phyloP scores from a whole-genome alignment of 2,113 vertebrate genomes.

The Chlamydotis undulata region DNA sequence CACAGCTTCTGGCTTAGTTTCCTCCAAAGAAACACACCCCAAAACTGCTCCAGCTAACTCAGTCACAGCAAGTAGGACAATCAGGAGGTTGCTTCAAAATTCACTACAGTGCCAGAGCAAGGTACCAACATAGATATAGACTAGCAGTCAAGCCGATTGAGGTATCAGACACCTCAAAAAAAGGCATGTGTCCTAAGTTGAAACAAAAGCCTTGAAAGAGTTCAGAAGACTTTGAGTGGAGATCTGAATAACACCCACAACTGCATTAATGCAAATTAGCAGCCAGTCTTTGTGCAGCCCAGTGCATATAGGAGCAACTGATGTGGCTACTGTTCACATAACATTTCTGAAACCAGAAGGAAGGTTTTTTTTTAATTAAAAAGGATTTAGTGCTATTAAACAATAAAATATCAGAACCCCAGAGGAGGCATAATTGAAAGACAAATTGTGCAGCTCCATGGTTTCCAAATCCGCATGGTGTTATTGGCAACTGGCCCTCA shows the following conservation, averaged over 20 bases:
- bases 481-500: constrained; percentile 52
- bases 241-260: background rate
- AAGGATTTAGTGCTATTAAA: constrained; percentile 63
- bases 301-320: background rate
- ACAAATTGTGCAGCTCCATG: constrained; percentile 16
- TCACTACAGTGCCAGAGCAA: background rate
- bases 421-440: constrained; percentile 45
- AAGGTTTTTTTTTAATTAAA: constrained; percentile 57
- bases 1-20: background rate
- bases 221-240: background rate
- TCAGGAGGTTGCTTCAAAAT: background rate
- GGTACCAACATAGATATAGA: background rate
- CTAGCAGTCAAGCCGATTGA: background rate
- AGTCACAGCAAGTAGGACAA: background rate
- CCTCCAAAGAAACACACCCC: background rate
- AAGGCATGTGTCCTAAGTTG: background rate
- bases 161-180: background rate
- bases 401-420: constrained; percentile 52
- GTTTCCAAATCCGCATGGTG: constrained; percentile 30
- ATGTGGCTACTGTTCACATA: background rate
- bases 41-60: background rate
- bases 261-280: background rate
- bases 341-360: background rate
- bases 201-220: background rate
- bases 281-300: background rate